Percentiles rank a stretch among this genome's conserved stretches.
phyloP scores from a whole-genome alignment of 2,888 invertebrate species.

The Chrysolina americana region DNA sequence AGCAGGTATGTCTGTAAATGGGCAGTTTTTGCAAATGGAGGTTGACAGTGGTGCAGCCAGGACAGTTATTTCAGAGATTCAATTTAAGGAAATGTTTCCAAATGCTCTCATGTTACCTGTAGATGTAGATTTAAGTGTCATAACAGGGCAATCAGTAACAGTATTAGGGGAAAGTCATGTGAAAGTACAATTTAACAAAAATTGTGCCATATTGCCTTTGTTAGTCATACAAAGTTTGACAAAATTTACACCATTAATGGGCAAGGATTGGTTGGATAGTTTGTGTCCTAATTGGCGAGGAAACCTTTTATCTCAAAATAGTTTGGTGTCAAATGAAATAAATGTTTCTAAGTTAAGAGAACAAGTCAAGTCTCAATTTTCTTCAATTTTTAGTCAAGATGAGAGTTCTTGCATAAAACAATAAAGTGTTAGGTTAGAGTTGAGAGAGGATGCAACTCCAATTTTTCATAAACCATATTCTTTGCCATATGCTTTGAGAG shows the following conservation, averaged over 20 bases:
- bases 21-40: constrained; percentile 26
- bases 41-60: constrained; percentile 26
- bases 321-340: not conserved
- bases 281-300: constrained; percentile 23
- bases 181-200: constrained; percentile 1
- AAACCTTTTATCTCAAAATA: not conserved
- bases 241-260: constrained; percentile 27
- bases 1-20: constrained; percentile 8
- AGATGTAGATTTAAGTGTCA: constrained; percentile 11
- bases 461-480: constrained; percentile 29
- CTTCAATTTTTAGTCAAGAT: constrained; percentile 5
- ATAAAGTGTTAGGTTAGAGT: constrained; percentile 10
- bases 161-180: constrained; percentile 21
- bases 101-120: constrained; percentile 2
- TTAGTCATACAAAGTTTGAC: constrained; percentile 10
- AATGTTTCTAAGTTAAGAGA: constrained; percentile 6
- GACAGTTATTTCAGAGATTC: constrained; percentile 16
- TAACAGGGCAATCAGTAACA: constrained; percentile 27
- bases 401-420: constrained; percentile 7
- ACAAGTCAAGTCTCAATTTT: constrained; percentile 10
- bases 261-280: constrained; percentile 25
- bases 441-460: constrained; percentile 25
- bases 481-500: constrained; percentile 31
- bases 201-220: constrained; percentile 12
- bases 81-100: constrained; percentile 19